Evolutionary conservation across 2,113 vertebrate genomes (phyloP).

Genomic region (Cisticola juncidis): DNA sequence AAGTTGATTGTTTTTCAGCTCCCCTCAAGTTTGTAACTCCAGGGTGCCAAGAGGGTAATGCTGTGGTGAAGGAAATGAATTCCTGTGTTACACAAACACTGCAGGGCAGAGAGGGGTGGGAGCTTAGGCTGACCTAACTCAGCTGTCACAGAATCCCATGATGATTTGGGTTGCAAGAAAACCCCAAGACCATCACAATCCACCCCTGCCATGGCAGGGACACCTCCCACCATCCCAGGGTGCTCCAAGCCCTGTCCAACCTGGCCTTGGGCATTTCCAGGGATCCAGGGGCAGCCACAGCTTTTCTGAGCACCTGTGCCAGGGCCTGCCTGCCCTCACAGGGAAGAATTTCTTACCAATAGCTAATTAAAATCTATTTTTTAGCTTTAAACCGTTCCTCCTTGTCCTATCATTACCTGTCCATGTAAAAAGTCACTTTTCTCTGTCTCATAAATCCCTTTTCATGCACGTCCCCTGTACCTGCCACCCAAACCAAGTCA

Average conservation of each 20-base stretch:
- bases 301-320: background rate
- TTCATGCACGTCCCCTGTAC: background rate
- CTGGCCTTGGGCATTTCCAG: background rate
- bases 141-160: background rate
- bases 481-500: background rate
- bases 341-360: background rate
- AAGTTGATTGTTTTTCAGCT: background rate
- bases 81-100: too few species aligned
- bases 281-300: background rate
- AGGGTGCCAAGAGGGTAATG: background rate
- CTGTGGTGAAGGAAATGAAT: background rate
- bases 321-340: accelerated
- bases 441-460: background rate
- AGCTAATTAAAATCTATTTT: background rate
- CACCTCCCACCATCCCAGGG: accelerated
- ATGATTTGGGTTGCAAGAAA: background rate
- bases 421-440: background rate
- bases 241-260: accelerated
- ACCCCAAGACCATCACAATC: accelerated
- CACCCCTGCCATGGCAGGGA: background rate
- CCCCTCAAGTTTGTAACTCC: background rate
- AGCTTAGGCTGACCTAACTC: background rate
- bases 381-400: background rate
- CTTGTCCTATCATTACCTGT: background rate
- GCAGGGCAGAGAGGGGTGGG: background rate